These are phyloP conservation scores for Phyllostomus hastatus DNA, from an alignment of 2,113 vertebrate species.

Conservation along the genomic window DNA sequence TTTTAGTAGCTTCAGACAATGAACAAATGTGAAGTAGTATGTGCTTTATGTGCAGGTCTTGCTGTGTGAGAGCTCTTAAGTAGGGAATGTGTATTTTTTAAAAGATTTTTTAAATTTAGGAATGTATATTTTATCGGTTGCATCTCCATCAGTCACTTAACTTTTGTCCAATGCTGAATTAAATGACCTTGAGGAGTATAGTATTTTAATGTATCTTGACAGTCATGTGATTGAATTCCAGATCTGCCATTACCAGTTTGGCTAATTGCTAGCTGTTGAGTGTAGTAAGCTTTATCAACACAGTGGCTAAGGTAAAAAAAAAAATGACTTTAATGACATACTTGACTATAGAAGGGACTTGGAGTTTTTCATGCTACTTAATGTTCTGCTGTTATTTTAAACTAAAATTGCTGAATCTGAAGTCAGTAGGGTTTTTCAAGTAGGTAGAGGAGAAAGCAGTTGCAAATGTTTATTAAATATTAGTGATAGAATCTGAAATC, in stretches of 20 bases:
- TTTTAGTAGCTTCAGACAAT: not conserved
- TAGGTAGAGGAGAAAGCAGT: not conserved
- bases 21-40: not conserved
- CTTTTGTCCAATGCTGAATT: not conserved
- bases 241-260: not conserved
- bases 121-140: not conserved
- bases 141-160: not conserved
- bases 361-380: not conserved
- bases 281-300: not conserved
- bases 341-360: not conserved
- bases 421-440: not conserved
- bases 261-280: not conserved
- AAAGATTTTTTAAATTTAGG: not conserved
- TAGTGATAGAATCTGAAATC: not conserved
- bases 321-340: not conserved
- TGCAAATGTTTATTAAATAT: not conserved
- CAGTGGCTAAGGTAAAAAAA: not conserved
- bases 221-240: not conserved
- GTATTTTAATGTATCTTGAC: not conserved
- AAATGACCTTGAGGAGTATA: not conserved
- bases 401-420: not conserved
- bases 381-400: conserved; percentile 13
- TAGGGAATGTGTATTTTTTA: not conserved
- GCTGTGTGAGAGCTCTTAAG: not conserved
- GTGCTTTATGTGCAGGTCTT: not conserved